Percentiles rank a stretch among this genome's conserved stretches.
Conservation (phyloP, 2,888 invertebrate species). For the Drosophila recens region DNA sequence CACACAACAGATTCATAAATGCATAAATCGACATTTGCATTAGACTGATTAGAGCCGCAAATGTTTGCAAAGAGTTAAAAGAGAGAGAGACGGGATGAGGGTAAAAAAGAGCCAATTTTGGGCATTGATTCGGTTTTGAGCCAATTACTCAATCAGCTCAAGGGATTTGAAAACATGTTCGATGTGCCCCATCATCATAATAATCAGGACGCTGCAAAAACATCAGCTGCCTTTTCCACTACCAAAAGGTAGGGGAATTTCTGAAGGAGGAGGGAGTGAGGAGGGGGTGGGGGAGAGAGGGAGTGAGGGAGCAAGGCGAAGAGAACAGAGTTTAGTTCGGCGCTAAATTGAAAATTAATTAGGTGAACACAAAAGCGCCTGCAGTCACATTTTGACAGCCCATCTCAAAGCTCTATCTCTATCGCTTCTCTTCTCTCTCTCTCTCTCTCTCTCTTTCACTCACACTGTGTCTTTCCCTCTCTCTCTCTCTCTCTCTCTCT, state of each 20-base stretch:
- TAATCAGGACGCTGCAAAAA: slow-evolving; percentile 25
- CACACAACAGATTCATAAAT: slow-evolving; percentile 36
- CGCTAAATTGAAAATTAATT: slow-evolving; percentile 73
- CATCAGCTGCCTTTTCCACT: slow-evolving; percentile 23
- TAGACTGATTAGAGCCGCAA: slow-evolving; percentile 57
- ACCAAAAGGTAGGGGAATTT: background rate
- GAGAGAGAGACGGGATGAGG: background rate
- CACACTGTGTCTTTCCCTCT: background rate
- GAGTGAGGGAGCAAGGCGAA: background rate
- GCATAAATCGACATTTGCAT: slow-evolving; percentile 62
- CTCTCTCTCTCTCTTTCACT: background rate
- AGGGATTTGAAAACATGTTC: slow-evolving; percentile 4
- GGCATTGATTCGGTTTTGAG: slow-evolving; percentile 13
- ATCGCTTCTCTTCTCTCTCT: background rate
- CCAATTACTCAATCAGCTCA: slow-evolving; percentile 43
- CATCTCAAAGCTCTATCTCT: slow-evolving; percentile 19
- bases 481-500: background rate
- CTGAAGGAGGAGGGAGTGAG: background rate
- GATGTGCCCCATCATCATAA: slow-evolving; percentile 23
- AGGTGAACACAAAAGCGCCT: slow-evolving; percentile 57
- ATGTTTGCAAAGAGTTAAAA: background rate
- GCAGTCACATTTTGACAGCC: slow-evolving; percentile 42
- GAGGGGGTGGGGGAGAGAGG: too few relatives aligned
- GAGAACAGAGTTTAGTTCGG: slow-evolving; percentile 7
- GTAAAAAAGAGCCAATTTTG: slow-evolving; percentile 15